Evolutionary conservation across 2,888 invertebrate genomes (phyloP), one percentile per base, ranked within the genome.

Genomic region (Plagodis pulveraria): DNA sequence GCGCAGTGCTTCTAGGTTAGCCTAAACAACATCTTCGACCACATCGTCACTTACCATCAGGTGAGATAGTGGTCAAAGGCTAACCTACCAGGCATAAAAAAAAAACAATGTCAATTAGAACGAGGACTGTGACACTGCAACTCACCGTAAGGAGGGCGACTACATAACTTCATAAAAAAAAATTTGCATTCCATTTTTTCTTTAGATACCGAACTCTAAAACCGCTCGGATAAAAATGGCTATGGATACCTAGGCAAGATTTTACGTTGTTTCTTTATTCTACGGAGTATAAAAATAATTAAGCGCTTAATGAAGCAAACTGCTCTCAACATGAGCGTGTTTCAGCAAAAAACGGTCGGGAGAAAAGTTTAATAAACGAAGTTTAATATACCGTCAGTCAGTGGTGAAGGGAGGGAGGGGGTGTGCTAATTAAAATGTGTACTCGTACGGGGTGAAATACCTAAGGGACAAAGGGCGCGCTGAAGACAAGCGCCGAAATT

Each of bases 351-450:
- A 63, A 65, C 56, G 38, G 33, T 43, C 58, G 51, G 33, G 38
- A 48, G 60, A 35, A 61, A 67, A 69, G 70, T 73, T 73, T 70
- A 67, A 69, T 71, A 72, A 65, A 69, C 68, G 66, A 71, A 73
- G 73, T 74, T 75, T 72, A 76, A 77, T 76, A 75, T 70, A 71
- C 70, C 67, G 40, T 10, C 40, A 22, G 66, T 38, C 62, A 52
- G 50, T 46, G 57, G 56, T 66, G 71, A 70, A 40, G 40, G 8
- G 40, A 22, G 40, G 9, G 10, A 10, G 10, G 10, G 40, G 67
- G 69, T 67, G 67, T 67, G 67, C 69, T 79, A 76, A 78, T 77
- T 77, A 77, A 74, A 76, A 70, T 62, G 73, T 66, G 69, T 68
- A 50, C 62, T 63, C 58, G 47, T 56, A 65, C 53, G 43, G 35